Base-by-base conservation (phyloP, 2,113 vertebrate genomes). In the Syrmaticus mikado region DNA sequence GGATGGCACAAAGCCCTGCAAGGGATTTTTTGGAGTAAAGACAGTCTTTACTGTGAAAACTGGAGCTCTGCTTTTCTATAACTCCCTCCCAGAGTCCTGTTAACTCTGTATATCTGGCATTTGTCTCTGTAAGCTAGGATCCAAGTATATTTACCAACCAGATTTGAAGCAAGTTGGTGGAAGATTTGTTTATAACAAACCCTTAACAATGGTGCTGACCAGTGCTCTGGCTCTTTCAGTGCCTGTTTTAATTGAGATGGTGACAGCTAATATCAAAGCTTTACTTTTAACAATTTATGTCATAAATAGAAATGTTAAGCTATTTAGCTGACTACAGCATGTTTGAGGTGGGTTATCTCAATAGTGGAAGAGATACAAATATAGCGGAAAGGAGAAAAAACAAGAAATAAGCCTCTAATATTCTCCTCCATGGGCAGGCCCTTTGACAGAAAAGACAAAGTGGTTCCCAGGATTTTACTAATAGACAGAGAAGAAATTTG, bases 301-400 rank as follows among this genome's bases (percentile, higher is more conserved):
- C 58, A 65, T n/a, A 75, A 73, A 34, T 34, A 68, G 50, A 80
- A 66, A 57, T 24, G 80, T 4, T 8, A 65, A 48, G 34, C 21
- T 65, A 36, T 41, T 85, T 76, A 64, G 27, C 57, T 62, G 30
- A 41, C 55, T 58, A 21, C 19, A 7, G 32, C 0, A 0, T 18
- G 32, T 28, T 45, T 2, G 2, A 68, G 14, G 72, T 68, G 10
- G 36, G 28, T 64, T 58, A 75, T 45, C 34, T 21, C 34, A 21
- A 24, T 45, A 75, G 17, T 16, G 28, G 58, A 67, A 66, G 36
- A 82, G 17, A 58, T 1, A 14, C 5, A 71, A 77, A 60, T 57
- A 84, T 66, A 19, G 41, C 3, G 0, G 0, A 1, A 38, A 38
- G 57, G 25, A 53, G 20, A 30, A 28, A 38, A 1, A 83, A 36